phyloP scores from a whole-genome alignment of 2,797 vertebrate genomes.

The Microtus californicus region DNA sequence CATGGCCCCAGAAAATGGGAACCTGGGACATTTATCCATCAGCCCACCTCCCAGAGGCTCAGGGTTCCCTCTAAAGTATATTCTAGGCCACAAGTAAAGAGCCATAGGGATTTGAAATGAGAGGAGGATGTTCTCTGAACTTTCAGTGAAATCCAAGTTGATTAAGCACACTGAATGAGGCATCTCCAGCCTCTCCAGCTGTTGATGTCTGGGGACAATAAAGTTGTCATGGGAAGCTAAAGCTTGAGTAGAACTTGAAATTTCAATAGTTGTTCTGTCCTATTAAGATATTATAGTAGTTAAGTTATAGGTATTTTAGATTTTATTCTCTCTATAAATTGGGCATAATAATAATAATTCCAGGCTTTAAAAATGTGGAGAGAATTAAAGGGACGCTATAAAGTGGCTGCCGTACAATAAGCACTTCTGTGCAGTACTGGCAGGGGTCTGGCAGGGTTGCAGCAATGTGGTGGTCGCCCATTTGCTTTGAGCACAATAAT shows the following conservation, averaged over 20 bases:
- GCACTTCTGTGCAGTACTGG: not conserved
- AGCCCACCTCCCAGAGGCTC: not conserved
- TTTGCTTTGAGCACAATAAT: slow-evolving; percentile 35
- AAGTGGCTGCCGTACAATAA: not conserved
- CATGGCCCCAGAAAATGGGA: not conserved
- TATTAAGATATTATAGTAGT: not conserved
- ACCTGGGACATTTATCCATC: not conserved
- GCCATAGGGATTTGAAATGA: not conserved
- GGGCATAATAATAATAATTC: not conserved
- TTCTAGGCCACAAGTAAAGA: not conserved
- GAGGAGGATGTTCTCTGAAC: not conserved
- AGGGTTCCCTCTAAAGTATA: not conserved
- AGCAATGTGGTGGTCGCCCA: not conserved
- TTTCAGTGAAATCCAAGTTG: not conserved
- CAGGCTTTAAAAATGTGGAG: not conserved
- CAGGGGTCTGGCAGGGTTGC: not conserved
- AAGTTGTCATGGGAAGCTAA: not conserved
- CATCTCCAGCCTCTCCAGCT: not conserved
- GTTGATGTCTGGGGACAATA: not conserved
- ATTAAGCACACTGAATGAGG: not conserved
- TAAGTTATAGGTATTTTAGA: not conserved
- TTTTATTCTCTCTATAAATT: slow-evolving; percentile 20
- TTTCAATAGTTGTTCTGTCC: not conserved
- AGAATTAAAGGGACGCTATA: slow-evolving; percentile 24
- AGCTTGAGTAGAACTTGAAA: not conserved